phyloP scores from a whole-genome alignment of 2,113 vertebrate species.

The Rhabdomys dilectus region DNA sequence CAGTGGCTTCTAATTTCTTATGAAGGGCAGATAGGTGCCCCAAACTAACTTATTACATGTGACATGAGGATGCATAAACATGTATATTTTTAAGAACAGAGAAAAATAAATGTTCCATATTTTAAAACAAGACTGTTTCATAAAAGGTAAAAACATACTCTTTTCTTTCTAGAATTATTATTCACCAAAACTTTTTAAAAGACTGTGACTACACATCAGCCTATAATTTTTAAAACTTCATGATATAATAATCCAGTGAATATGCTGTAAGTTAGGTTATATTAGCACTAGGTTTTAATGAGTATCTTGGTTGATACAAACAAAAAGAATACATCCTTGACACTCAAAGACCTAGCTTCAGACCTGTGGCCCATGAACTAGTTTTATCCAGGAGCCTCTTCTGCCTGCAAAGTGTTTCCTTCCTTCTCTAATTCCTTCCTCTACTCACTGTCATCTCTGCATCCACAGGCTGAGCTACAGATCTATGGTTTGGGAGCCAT shows the following conservation, averaged over 20 bases:
- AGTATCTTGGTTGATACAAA: constrained; percentile 17
- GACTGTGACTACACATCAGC: neutral
- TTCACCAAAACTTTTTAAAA: constrained; percentile 53
- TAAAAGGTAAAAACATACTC: constrained; percentile 37
- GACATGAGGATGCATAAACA: constrained; percentile 9
- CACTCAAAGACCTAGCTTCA: neutral
- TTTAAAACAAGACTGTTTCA: constrained; percentile 36
- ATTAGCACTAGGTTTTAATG: constrained; percentile 31
- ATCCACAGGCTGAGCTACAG: neutral
- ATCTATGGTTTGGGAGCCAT: neutral
- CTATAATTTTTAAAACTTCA: constrained; percentile 47
- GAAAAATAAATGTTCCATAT: constrained; percentile 14
- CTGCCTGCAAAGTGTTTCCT: neutral
- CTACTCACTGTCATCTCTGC: neutral
- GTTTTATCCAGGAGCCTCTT: neutral
- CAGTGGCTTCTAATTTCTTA: neutral
- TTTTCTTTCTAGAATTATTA: constrained; percentile 38
- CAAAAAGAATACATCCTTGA: neutral
- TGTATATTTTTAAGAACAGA: constrained; percentile 13
- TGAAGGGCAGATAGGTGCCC: neutral
- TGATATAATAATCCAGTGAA: constrained; percentile 1
- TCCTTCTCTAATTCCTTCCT: neutral
- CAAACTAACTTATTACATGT: neutral
- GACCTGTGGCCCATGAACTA: neutral
- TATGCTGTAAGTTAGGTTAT: constrained; percentile 35